Evolutionary conservation across 2,113 vertebrate species (phyloP).

Genomic region (Mastomys natalensis): DNA sequence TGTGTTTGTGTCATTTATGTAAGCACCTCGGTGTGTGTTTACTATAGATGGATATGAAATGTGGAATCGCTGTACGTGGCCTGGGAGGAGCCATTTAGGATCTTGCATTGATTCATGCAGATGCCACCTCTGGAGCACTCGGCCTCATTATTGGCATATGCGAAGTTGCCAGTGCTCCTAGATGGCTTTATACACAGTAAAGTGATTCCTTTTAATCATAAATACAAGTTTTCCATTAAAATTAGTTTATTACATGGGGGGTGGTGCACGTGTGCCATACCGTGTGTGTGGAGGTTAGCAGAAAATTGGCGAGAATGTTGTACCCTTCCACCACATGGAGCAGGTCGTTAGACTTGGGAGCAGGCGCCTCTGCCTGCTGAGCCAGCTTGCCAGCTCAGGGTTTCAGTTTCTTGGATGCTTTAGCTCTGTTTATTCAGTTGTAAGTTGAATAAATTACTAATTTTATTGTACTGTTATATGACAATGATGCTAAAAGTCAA

Average conservation of each 20-base stretch:
- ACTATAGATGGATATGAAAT: slow-evolving; percentile 68
- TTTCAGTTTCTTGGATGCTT: not conserved
- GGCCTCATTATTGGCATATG: slow-evolving; percentile 59
- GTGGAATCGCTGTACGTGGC: slow-evolving; percentile 67
- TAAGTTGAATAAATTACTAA: slow-evolving; percentile 28
- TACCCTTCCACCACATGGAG: not conserved
- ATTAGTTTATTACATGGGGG: not conserved
- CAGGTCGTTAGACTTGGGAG: not conserved
- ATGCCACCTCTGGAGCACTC: slow-evolving; percentile 55
- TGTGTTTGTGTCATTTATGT: slow-evolving; percentile 52
- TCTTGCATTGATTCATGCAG: slow-evolving; percentile 72
- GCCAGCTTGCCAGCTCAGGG: not conserved
- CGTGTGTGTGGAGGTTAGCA: not conserved
- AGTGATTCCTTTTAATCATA: slow-evolving; percentile 51
- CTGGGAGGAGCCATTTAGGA: slow-evolving; percentile 61
- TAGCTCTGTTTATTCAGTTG: slow-evolving; percentile 52
- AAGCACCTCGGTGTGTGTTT: slow-evolving; percentile 49
- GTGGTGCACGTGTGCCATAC: too few species aligned
- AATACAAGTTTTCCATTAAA: slow-evolving; percentile 47
- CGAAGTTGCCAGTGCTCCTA: slow-evolving; percentile 66
- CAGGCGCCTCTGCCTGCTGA: not conserved
- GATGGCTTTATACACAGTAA: slow-evolving; percentile 42
- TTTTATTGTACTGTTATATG: not conserved
- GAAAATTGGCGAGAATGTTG: not conserved
- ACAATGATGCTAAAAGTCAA: not conserved